Evolutionary conservation across 2,113 vertebrate genomes (phyloP), one percentile per base, ranked within the genome.

Genomic region (Archocentrus centrarchus): DNA sequence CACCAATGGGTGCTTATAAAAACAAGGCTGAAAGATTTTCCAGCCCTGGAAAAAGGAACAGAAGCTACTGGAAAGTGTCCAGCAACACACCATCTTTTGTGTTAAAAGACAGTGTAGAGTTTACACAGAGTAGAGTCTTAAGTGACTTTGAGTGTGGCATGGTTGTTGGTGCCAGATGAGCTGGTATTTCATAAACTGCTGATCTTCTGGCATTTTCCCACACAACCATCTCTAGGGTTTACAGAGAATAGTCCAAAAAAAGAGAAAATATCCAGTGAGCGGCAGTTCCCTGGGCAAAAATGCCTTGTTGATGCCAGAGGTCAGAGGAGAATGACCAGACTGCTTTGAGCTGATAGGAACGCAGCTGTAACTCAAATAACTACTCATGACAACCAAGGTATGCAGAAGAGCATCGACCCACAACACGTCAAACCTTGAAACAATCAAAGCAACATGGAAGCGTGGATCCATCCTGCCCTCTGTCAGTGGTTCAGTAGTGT

Each of bases 1-100:
- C 75, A 88, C 58, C 62, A 78, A 27, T 59, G 20, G 85, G 60
- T 83, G 60, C 85, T 87, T 86, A 75, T 85, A 79, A 92, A 93
- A 92, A 92, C 85, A 92, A 73, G 61, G 15, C 59, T 86, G 81
- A 82, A 57, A 59, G 1, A 61, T 94, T 92, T 92, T 88, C 83
- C 92, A 91, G 50, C 22, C 6, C 13, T 89, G 78, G 66, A 79
- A 89, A 91, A 84, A 83, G 32, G 18, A 90, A 77, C 66, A 37
- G 76, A 66, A 89, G 79, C 57, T 10, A 88, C 83, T 84, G 80
- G 70, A 86, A 84, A 62, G 11, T 57, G 57, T 81, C 18, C 80
- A 82, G 39, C 11, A 39, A 47, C 18, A 57, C 27, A 86, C 73
- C 70, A 70, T 59, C 86, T 88, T 88, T 88, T 88, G 41, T 92